A percentile compares a stretch with the other conserved stretches of the same genome.
Conservation (phyloP, 2,113 vertebrate genomes). For the Dromaius novaehollandiae region DNA sequence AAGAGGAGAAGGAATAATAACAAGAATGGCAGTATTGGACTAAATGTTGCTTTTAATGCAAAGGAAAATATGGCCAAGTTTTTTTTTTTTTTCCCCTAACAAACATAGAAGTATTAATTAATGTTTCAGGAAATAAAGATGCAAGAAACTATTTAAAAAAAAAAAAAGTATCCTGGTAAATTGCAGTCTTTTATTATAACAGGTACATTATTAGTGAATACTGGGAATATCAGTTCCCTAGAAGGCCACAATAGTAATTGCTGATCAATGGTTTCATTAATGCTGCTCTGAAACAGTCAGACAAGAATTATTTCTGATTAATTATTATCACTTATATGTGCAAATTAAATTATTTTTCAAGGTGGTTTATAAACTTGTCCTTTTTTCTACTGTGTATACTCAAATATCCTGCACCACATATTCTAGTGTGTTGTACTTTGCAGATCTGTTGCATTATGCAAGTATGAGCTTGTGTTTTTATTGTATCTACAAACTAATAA, state of each 20-base stretch:
- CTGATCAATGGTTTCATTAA: background rate
- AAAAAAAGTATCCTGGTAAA: background rate
- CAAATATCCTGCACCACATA: background rate
- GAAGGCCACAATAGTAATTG: background rate
- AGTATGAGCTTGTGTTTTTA: background rate
- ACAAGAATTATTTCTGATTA: background rate
- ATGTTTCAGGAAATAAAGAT: background rate
- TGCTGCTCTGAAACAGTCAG: background rate
- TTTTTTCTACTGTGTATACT: background rate
- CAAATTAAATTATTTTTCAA: background rate
- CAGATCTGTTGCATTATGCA: background rate
- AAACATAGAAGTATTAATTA: background rate
- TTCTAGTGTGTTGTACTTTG: background rate
- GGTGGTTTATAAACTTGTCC: background rate
- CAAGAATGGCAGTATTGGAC: background rate
- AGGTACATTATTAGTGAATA: background rate
- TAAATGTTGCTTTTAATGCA: background rate
- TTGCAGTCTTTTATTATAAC: background rate
- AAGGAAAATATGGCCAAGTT: background rate
- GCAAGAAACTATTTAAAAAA: background rate
- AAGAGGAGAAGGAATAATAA: background rate
- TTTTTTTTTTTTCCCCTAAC: background rate
- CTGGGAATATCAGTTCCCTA: background rate
- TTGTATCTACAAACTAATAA: background rate
- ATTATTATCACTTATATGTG: background rate